Evolutionary conservation across 2,113 vertebrate genomes (phyloP), one percentile per base, ranked within the genome.

Genomic region (Hippocampus barbouri): DNA sequence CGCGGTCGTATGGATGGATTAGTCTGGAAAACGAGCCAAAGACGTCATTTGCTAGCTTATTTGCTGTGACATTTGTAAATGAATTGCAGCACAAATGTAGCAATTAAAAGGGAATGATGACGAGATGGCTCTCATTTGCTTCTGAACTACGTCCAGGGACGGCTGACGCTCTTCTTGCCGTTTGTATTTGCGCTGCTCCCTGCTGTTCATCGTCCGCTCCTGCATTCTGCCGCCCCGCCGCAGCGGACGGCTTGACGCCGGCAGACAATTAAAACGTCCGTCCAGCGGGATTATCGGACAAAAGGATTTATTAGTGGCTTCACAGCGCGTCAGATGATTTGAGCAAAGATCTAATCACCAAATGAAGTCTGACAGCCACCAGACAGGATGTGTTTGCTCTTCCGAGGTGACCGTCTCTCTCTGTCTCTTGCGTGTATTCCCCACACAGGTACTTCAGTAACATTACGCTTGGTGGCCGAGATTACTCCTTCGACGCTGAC

Each of bases 401-500:
- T 53, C 21, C 34, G 23, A 72, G 56, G 57, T 43, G 23, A 47
- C 25, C 67, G 34, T 65, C 16, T 64, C 59, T 73, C 34, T 38
- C 34, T 38, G 12, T 77, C 34, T 30, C 25, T 61, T 70, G 25
- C 56, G 71, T 76, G 38, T 11, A 38, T 40, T 40, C 6, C 47
- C 45, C 63, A 68, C 70, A 61, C 88, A 97, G 96, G 86, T 98
- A 96, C 89, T 98, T 98, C 90, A 92, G 91, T 91, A 98, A 98
- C 87, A 96, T 98, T 89, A 94, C 96, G 0, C 94, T 97, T 83
- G 95, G 94, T 1, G 94, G 94, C 75, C 91, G 94, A 68, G 97
- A 98, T 69, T 97, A 97, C 79, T 97, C 96, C 72, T 98, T 98
- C 83, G 95, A 94, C 20, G 91, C 90, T 43, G 95, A 98, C 0